Evolutionary conservation across 2,888 invertebrate genomes (phyloP), one percentile per base, ranked within the genome.

Genomic region (Deilephila porcellus): DNA sequence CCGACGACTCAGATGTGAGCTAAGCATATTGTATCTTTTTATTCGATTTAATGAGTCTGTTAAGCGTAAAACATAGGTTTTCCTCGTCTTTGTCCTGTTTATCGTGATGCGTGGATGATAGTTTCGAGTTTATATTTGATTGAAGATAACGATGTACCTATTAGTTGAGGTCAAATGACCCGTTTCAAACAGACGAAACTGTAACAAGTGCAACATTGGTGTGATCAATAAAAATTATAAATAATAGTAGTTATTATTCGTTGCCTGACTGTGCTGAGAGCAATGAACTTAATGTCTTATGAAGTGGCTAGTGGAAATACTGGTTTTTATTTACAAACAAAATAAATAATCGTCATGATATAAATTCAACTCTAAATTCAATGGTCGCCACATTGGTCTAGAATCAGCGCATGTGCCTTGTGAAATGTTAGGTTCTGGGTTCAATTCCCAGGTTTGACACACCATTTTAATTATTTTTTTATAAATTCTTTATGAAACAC

Each of bases 1-100:
- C 93, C 0, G 67, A 67, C 25, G 93, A 93, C 74, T 93, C 93
- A 59, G 93, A 93, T 81, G 93, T 93, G 86, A 86, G 90, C 81
- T 79, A 80, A 73, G 76, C 76, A 70, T 71, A 76, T 78, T 80
- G 79, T 76, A 74, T 71, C 72, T 73, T 75, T 74, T 76, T 74
- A 60, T 74, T 63, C 75, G n/a, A 8, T 64, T 19, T n/a, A 67
- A 25, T 4, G 14, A 25, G 17, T 45, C 4, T 45, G 6, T 45
- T 52, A 17, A 37, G 60, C 2, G 45, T 17, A 4, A 20, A 11
- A 6, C 25, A 67, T 19, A 6, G 20, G 4, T 20, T 52, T 52
- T 45, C 25, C 52, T 67, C 4, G 20, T 67, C 17, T 45, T 67
- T 52, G 20, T 5, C 25, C 45, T 45, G 45, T 19, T 25, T 14